Conservation (phyloP, 2,113 vertebrate species). For the Grus americana region DNA sequence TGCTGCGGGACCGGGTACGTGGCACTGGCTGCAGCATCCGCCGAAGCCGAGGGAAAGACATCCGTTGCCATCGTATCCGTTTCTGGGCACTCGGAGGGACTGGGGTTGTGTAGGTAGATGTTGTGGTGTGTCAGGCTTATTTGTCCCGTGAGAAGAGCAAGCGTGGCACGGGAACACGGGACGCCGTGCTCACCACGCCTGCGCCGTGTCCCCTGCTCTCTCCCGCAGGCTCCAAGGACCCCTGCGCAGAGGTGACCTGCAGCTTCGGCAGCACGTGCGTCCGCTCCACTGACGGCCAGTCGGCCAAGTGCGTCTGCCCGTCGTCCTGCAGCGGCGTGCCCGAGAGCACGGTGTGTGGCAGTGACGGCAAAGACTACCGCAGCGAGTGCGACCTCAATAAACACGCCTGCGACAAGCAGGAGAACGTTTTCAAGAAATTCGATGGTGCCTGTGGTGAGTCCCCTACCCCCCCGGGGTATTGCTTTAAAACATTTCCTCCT, state of each 20-base stretch:
- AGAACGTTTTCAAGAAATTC: slow-evolving; percentile 87
- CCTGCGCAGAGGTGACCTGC: slow-evolving; percentile 88
- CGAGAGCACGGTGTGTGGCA: slow-evolving; percentile 84
- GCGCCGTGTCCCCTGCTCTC: background rate
- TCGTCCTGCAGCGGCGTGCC: slow-evolving; percentile 74
- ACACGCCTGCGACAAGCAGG: slow-evolving; percentile 86
- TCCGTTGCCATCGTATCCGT: accelerated
- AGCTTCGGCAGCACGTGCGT: slow-evolving; percentile 93
- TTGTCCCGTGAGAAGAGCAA: accelerated
- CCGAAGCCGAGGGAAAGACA: background rate
- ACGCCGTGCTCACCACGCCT: accelerated
- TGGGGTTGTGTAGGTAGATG: background rate
- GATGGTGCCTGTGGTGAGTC: slow-evolving; percentile 88
- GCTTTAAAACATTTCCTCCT: accelerated
- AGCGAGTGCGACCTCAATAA: slow-evolving; percentile 88
- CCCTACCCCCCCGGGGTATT: accelerated
- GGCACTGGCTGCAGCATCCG: background rate
- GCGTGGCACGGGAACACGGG: accelerated
- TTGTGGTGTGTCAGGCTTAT: accelerated
- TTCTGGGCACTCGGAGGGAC: accelerated
- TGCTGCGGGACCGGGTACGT: too few relatives aligned
- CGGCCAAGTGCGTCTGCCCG: slow-evolving; percentile 89
- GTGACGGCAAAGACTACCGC: slow-evolving; percentile 88
- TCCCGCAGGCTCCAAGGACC: slow-evolving; percentile 86
- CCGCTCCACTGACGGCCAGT: slow-evolving; percentile 83